Conservation (phyloP, 1,140 invertebrate species). For the Micrasema minimum region DNA sequence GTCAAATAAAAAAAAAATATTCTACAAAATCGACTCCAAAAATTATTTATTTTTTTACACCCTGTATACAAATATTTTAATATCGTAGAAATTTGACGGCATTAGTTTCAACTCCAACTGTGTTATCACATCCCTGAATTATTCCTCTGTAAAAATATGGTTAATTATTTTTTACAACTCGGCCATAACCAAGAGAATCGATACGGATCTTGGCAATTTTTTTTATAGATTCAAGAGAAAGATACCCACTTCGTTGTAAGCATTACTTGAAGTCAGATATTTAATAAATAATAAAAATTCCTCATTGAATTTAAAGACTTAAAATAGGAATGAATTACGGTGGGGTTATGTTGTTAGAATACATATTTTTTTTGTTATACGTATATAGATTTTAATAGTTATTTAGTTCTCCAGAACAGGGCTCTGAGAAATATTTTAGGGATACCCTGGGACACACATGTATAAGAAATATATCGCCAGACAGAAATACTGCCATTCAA, state of each 20-base stretch:
- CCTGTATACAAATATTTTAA: neutral
- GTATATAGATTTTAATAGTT: no score
- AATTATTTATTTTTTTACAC: no score
- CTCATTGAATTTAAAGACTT: neutral
- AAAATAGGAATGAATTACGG: neutral
- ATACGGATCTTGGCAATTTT: constrained; percentile 26
- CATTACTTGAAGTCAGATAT: neutral
- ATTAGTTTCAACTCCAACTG: neutral
- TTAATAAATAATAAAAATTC: constrained; percentile 15
- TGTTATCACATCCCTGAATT: neutral
- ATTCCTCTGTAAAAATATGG: neutral
- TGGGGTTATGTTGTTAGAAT: no score
- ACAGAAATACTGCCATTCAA: no score
- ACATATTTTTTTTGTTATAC: no score
- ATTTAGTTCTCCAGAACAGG: no score
- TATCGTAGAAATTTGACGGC: neutral
- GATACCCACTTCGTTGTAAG: neutral
- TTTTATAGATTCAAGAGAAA: neutral
- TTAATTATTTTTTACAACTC: constrained; percentile 26
- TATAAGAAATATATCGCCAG: no score
- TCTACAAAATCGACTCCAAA: neutral
- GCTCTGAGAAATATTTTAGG: no score
- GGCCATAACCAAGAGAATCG: constrained; percentile 9
- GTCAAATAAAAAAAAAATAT: no score
- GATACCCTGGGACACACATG: no score